Conservation (phyloP, 2,888 invertebrate genomes). For the Lasioglossum zephyrum region DNA sequence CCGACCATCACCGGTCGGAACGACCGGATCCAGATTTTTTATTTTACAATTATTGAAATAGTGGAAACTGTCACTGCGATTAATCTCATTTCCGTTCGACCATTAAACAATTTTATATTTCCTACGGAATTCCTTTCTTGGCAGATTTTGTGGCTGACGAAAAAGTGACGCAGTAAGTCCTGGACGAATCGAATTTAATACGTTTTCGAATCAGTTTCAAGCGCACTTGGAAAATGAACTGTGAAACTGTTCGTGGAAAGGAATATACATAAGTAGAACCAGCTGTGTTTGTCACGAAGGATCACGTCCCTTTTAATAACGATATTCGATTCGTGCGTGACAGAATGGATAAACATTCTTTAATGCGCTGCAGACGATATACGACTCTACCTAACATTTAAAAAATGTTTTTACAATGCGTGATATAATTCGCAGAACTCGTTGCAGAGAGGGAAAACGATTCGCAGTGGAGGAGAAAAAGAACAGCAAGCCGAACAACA, state of each 20-base stretch:
- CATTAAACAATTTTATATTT: neutral
- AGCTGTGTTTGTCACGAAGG: neutral
- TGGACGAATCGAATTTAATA: constrained; percentile 11
- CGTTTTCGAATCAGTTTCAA: neutral
- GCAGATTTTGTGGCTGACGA: neutral
- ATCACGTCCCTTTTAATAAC: constrained; percentile 38
- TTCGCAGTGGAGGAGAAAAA: neutral
- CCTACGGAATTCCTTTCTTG: neutral
- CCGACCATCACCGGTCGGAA: too few relatives aligned
- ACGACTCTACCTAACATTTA: neutral
- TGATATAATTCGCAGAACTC: neutral
- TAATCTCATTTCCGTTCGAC: neutral
- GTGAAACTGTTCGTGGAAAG: neutral
- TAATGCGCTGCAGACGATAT: neutral
- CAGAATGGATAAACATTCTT: constrained; percentile 15
- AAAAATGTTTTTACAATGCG: neutral
- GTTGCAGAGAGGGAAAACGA: neutral
- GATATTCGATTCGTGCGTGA: constrained; percentile 38
- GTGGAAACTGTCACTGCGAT: constrained; percentile 16
- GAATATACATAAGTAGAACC: neutral
- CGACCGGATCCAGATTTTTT: too few relatives aligned
- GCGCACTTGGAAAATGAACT: neutral
- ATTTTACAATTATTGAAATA: too few relatives aligned
- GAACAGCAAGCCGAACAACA: neutral
- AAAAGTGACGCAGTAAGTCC: neutral